Evolutionary conservation across 35 echinoderm and acorn worm genomes (phyloP), one percentile per base, ranked within the genome.

Genomic region (Ophiothrix spiculata): DNA sequence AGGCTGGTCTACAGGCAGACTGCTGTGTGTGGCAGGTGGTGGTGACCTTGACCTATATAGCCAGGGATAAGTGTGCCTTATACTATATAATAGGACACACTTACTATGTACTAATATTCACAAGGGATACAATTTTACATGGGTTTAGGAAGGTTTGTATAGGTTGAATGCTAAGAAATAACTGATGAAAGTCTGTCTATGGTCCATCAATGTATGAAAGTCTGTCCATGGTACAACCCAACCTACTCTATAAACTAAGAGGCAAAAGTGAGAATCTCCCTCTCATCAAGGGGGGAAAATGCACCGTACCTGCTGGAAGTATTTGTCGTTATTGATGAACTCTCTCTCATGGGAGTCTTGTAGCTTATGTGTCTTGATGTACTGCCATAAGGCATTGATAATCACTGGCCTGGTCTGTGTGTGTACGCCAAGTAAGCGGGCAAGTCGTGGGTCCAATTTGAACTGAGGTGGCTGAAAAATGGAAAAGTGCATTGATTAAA

Each of bases 241-340:
- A 75, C n/a, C 29, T 75, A 17, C 23, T 39, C 17, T 36, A 56
- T 74, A 74, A 25, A 76, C 28, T 84, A n/a, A n/a, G n/a, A n/a
- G n/a, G n/a, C n/a, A n/a, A n/a, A n/a, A n/a, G n/a, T n/a, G n/a
- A n/a, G n/a, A n/a, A n/a, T n/a, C n/a, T n/a, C n/a, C n/a, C n/a
- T n/a, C n/a, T n/a, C n/a, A n/a, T n/a, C n/a, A n/a, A n/a, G n/a
- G n/a, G n/a, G n/a, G n/a, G n/a, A n/a, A n/a, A n/a, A n/a, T n/a
- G n/a, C n/a, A n/a, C n/a, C n/a, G n/a, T n/a, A 98, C 95, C 95
- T 98, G 95, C 85, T 98, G 87, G 41, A 98, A 98, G 45, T 98
- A 98, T 32, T 81, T 90, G 49, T 98, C 95, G 80, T 94, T 94
- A 78, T 98, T 98, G 81, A 98, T 98, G 82, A 85, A 98, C 73